These are phyloP conservation scores for Gymnocypris eckloni DNA, from an alignment of 2,797 vertebrate species.

Conservation along the genomic window DNA sequence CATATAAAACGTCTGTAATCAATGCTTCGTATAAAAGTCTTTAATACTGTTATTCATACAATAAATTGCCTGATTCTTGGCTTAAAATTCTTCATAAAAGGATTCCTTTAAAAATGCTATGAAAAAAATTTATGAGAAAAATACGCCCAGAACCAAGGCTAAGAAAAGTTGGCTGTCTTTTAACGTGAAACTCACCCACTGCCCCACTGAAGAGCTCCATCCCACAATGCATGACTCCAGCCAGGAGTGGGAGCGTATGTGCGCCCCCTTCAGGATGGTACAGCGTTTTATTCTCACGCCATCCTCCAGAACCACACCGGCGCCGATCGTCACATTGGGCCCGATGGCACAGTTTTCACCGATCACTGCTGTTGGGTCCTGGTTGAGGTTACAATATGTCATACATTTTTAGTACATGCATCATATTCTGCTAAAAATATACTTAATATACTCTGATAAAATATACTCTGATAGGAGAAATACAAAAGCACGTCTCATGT, in stretches of 20 bases:
- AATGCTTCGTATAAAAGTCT: no score
- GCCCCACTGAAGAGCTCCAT: slow-evolving; percentile 95
- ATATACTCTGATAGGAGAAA: neutral
- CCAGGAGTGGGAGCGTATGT: slow-evolving; percentile 94
- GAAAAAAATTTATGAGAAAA: no score
- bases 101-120: no score
- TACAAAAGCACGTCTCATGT: neutral
- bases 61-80: no score
- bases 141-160: no score
- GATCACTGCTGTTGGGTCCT: slow-evolving; percentile 93
- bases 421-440: neutral
- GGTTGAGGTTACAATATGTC: neutral
- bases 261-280: slow-evolving; percentile 89
- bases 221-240: slow-evolving; percentile 97
- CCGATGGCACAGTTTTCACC: slow-evolving; percentile 94
- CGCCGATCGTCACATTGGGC: slow-evolving; percentile 93
- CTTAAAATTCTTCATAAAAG: no score
- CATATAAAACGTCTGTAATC: no score
- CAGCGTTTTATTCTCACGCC: slow-evolving; percentile 95
- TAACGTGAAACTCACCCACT: slow-evolving; percentile 88
- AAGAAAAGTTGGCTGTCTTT: neutral
- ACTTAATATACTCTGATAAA: neutral
- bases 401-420: neutral
- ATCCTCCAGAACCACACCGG: slow-evolving; percentile 92
- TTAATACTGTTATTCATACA: no score